These are phyloP conservation scores for Rhysida immarginata DNA, from an alignment of 1,140 invertebrate genomes.

Conservation along the genomic window DNA sequence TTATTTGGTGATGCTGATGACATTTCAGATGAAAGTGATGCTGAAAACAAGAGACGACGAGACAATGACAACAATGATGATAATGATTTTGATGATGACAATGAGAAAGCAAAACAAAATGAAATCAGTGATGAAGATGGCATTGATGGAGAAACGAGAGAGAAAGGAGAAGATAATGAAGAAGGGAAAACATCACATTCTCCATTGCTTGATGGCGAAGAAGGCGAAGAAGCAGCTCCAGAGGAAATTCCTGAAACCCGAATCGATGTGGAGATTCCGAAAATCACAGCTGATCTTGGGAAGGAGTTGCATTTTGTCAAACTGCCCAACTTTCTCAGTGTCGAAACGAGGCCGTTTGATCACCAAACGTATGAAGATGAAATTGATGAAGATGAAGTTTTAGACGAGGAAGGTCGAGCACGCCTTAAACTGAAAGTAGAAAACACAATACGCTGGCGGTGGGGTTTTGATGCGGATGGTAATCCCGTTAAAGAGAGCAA, in stretches of 20 bases:
- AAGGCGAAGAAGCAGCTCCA: too few relatives aligned
- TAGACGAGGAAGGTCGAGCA: conserved; percentile 94
- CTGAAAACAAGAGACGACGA: neutral
- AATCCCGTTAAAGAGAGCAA: conserved; percentile 82
- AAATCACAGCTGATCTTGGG: too few relatives aligned
- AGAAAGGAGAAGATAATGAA: neutral
- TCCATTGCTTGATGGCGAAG: too few relatives aligned
- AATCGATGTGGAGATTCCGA: too few relatives aligned
- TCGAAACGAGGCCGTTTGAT: conserved; percentile 90
- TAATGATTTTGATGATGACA: neutral
- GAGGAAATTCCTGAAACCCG: too few relatives aligned
- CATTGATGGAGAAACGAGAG: conserved; percentile 36
- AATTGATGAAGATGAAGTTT: conserved; percentile 94
- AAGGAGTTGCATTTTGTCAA: conserved; percentile 4
- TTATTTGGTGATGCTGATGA: conserved; percentile 4
- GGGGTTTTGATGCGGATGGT: conserved; percentile 64
- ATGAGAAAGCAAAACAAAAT: neutral
- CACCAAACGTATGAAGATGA: conserved; percentile 93
- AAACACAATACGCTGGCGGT: conserved; percentile 95
- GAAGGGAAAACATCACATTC: neutral
- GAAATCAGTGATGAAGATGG: neutral
- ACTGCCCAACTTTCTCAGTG: too few relatives aligned
- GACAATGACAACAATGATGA: neutral
- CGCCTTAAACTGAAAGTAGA: conserved; percentile 84
- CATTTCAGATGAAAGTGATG: neutral